These are phyloP conservation scores for Apodemus agrarius DNA, from an alignment of 2,797 vertebrate species.

Conservation along the genomic window DNA sequence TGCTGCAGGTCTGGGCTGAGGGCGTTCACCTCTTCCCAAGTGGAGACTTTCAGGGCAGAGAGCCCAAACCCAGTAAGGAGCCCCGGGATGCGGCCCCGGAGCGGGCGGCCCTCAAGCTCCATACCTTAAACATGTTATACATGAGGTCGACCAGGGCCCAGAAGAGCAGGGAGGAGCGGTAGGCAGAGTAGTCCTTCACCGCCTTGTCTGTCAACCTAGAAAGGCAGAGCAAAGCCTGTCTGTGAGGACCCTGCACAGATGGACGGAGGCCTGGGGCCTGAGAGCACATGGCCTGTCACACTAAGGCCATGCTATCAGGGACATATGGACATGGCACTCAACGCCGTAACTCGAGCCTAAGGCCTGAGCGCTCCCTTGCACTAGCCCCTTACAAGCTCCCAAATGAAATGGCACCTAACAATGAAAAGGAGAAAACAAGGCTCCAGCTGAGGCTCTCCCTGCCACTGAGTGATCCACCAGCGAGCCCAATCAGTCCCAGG, in stretches of 20 bases:
- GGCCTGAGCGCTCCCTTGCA: neutral
- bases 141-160: conserved; percentile 99
- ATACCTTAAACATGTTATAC: conserved; percentile 99
- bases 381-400: neutral
- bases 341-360: neutral
- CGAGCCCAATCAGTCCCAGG: neutral
- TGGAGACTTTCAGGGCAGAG: neutral
- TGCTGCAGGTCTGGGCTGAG: neutral
- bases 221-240: neutral
- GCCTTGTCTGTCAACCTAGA: conserved; percentile 95
- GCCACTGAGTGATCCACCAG: neutral
- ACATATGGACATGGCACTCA: fast-evolving
- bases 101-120: neutral
- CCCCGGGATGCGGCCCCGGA: neutral
- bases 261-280: neutral
- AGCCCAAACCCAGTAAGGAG: neutral
- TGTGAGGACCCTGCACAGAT: neutral
- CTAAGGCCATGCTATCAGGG: neutral
- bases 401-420: neutral
- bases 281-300: neutral
- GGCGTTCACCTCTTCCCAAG: fast-evolving
- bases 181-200: conserved; percentile 95
- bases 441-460: neutral
- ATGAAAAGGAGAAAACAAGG: neutral
- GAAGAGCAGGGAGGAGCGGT: conserved; percentile 97